Conservation (phyloP, 2,888 invertebrate genomes). For the Syritta pipiens region DNA sequence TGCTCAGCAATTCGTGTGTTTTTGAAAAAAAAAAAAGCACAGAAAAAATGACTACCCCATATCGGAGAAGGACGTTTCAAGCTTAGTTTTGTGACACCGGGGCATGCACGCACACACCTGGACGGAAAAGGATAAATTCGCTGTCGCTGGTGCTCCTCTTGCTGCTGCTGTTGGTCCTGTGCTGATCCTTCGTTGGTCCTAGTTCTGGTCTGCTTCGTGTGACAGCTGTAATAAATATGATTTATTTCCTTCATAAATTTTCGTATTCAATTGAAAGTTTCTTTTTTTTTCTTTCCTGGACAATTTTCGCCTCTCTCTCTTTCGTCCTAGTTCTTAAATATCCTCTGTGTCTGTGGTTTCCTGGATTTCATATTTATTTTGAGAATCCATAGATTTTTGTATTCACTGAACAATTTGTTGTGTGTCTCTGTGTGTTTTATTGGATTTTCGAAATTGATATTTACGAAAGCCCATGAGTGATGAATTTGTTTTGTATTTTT, state of each 20-base stretch:
- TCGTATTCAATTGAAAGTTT: conserved; percentile 50
- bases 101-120: conserved; percentile 22
- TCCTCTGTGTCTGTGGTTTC: background rate
- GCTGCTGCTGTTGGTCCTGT: no score
- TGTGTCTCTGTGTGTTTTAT: conserved; percentile 27
- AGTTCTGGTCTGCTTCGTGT: background rate
- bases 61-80: background rate
- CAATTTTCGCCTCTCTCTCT: conserved; percentile 21
- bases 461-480: conserved; percentile 29
- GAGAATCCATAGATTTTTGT: conserved; percentile 1
- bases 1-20: no score
- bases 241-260: conserved; percentile 59
- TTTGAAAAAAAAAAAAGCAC: conserved; percentile 19
- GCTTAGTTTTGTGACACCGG: conserved; percentile 2
- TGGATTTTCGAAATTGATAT: conserved; percentile 49
- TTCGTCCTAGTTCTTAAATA: no score
- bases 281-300: no score
- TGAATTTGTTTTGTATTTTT: background rate
- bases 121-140: conserved; percentile 8
- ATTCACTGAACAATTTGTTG: conserved; percentile 32
- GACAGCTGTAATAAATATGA: conserved; percentile 54
- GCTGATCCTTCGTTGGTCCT: background rate
- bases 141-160: background rate
- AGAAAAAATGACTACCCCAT: conserved; percentile 25
- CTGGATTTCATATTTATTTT: background rate